Conservation (phyloP, 2,888 invertebrate genomes). For the Pseudoips prasinana region DNA sequence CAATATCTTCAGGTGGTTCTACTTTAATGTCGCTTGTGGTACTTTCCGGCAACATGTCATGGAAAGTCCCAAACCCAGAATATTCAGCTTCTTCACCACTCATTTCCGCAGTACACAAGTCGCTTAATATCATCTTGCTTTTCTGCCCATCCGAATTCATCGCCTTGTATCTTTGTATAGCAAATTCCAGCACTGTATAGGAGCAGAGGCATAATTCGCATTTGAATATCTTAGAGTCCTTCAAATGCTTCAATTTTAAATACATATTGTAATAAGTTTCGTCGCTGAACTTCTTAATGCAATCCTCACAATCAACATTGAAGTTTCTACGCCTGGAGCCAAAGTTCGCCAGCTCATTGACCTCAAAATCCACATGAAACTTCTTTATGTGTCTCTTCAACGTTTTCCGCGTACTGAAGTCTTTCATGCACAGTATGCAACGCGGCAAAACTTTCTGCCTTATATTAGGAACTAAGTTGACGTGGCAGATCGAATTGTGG, state of each 20-base stretch:
- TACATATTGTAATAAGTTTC: constrained; percentile 42
- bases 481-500: constrained; percentile 49
- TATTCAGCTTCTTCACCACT: constrained; percentile 50
- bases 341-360: constrained; percentile 54
- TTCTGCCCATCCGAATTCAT: constrained; percentile 34
- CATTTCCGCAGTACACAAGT: constrained; percentile 65
- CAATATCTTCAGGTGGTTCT: constrained; percentile 25
- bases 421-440: constrained; percentile 63
- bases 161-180: constrained; percentile 50
- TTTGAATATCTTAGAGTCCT: constrained; percentile 50
- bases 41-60: constrained; percentile 50
- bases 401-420: constrained; percentile 67
- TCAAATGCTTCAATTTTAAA: constrained; percentile 44
- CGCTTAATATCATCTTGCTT: constrained; percentile 59
- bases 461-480: constrained; percentile 29
- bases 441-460: constrained; percentile 49
- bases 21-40: constrained; percentile 43
- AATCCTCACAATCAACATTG: constrained; percentile 55
- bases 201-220: constrained; percentile 48
- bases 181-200: constrained; percentile 52
- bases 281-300: constrained; percentile 54
- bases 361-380: constrained; percentile 59
- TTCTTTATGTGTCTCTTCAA: constrained; percentile 64
- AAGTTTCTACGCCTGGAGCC: constrained; percentile 42
- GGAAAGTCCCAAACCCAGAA: constrained; percentile 37